A percentile compares a stretch with the other conserved stretches of the same genome.
Conservation (phyloP, 2,797 vertebrate species). For the Carcharodon carcharias region DNA sequence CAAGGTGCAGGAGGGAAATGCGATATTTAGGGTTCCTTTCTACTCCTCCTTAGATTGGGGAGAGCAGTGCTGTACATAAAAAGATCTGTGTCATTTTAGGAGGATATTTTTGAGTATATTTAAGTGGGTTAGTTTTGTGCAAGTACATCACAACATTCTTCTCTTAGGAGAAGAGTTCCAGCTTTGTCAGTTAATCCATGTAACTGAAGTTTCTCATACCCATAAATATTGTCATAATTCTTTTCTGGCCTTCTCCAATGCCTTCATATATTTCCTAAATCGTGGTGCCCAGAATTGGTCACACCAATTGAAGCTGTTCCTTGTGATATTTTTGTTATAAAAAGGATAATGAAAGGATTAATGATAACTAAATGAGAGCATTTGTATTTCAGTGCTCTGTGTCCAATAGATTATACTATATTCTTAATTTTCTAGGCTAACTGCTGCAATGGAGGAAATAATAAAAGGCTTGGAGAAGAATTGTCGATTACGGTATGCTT, state of each 20-base stretch:
- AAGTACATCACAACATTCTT: not conserved
- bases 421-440: not conserved
- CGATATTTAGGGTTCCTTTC: too few relatives aligned
- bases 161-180: not conserved
- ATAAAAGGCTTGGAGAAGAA: slow-evolving; percentile 26
- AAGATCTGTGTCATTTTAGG: too few relatives aligned
- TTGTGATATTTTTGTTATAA: not conserved
- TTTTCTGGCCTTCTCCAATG: not conserved
- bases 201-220: not conserved
- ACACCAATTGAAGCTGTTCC: not conserved
- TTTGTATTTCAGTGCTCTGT: not conserved
- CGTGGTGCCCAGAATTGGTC: not conserved
- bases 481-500: not conserved
- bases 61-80: too few relatives aligned
- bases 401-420: not conserved
- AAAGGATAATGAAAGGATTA: not conserved
- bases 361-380: too few relatives aligned
- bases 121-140: too few relatives aligned
- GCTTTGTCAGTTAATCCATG: not conserved
- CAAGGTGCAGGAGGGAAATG: too few relatives aligned
- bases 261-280: not conserved
- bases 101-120: too few relatives aligned
- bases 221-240: not conserved
- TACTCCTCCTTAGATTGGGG: too few relatives aligned
- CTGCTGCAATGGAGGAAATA: slow-evolving; percentile 19